A percentile compares a stretch with the other conserved stretches of the same genome.
Evolutionary conservation across 1,140 invertebrate species (phyloP).

Genomic region (Centruroides vittatus): DNA sequence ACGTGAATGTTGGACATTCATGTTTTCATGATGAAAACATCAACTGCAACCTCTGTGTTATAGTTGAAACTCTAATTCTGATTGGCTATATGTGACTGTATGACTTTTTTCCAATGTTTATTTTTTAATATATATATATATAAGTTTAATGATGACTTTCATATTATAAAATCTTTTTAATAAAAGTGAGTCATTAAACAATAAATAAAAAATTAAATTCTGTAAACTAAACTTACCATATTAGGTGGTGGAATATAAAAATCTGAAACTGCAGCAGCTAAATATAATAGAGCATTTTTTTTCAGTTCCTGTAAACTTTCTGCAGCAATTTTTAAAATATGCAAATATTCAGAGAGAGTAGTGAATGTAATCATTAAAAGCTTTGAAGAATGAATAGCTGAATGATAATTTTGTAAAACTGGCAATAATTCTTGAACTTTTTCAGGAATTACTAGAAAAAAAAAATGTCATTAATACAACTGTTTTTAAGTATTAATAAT

Average conservation of each 20-base stretch:
- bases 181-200: too few relatives aligned
- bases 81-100: too few relatives aligned
- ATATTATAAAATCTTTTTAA: too few relatives aligned
- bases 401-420: constrained; percentile 54
- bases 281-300: constrained; percentile 61
- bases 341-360: constrained; percentile 83
- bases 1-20: too few relatives aligned
- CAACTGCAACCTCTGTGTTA: too few relatives aligned
- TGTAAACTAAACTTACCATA: constrained; percentile 49
- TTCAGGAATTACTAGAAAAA: constrained; percentile 43
- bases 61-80: too few relatives aligned
- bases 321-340: constrained; percentile 66
- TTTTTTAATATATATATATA: too few relatives aligned
- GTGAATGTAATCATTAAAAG: constrained; percentile 64
- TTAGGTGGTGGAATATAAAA: constrained; percentile 89
- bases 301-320: constrained; percentile 52
- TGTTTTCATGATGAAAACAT: too few relatives aligned
- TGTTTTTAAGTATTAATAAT: too few relatives aligned
- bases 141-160: too few relatives aligned
- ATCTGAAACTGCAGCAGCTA: constrained; percentile 96
- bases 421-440: constrained; percentile 49
- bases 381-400: constrained; percentile 24
- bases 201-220: too few relatives aligned
- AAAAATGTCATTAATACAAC: background rate
- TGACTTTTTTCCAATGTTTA: too few relatives aligned